Base-by-base conservation (phyloP, 2,113 vertebrate genomes). In the Rissa tridactyla region DNA sequence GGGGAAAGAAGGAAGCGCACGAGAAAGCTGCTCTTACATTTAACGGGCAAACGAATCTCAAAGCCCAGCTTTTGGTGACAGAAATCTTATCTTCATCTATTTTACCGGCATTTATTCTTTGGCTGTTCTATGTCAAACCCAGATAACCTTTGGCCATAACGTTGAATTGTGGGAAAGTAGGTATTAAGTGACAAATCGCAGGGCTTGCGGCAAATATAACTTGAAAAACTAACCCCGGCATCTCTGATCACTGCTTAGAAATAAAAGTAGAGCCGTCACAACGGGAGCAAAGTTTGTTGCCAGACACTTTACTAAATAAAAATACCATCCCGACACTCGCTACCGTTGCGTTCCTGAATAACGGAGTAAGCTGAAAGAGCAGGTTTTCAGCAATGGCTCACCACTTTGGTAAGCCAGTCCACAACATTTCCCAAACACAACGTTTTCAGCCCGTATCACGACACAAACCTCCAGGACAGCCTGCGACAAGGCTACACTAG, bases 1-100 rank as follows among this genome's bases (percentile, higher is more conserved):
- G 9, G n/a, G 57, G 54, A 36, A 85, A 68, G 94, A 92, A 90
- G 86, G 96, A 92, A 97, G 62, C 2, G 2, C 30, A 26, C 13
- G 80, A 91, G 94, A 94, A 82, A 83, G 44, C 51, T 69, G 68
- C 88, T 85, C 93, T 93, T 80, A 49, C 52, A 71, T 36, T 90
- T 22, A 73, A 76, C 18, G 25, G 1, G 5, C 84, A 88, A 82
- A 89, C 22, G 57, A 94, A 95, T 85, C 97, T 97, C 96, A 91
- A 93, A 96, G 94, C 54, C 87, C 89, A 85, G 82, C 75, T 78
- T 62, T 20, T 11, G 25, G 87, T 86, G 88, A 96, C 66, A 82
- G 88, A 96, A 90, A 65, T 89, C 40, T 86, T 97, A 94, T 95
- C 92, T 96, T 75, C 68, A 85, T 89, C 76, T 93, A 40, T 95